Evolutionary conservation across 2,113 vertebrate genomes (phyloP).

Genomic region (Saiga tatarica): DNA sequence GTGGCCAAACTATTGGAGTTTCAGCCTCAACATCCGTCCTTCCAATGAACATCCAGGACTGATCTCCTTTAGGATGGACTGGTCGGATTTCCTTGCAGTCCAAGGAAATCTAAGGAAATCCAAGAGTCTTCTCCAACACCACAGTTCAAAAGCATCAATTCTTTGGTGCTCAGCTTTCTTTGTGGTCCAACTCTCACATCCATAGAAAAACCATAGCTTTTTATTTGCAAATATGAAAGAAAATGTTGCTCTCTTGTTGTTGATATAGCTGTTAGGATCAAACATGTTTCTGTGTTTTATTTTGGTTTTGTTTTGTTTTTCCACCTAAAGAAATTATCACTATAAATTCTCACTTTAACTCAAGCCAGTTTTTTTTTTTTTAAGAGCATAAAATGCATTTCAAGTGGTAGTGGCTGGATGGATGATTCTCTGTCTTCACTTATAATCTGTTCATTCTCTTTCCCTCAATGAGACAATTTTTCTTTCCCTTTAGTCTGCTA

Average conservation of each 20-base stretch:
- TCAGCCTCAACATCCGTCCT: neutral
- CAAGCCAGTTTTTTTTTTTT: neutral
- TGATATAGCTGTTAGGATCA: neutral
- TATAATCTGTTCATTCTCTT: neutral
- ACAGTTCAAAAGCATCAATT: neutral
- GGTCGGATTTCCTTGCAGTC: neutral
- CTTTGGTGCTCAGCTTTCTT: neutral
- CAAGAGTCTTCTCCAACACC: neutral
- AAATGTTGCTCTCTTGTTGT: neutral
- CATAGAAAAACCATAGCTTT: neutral
- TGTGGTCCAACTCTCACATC: neutral
- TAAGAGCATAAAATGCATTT: slow-evolving; percentile 39
- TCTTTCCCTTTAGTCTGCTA: neutral
- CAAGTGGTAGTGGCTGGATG: neutral
- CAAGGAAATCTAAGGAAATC: neutral
- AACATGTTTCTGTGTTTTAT: slow-evolving; percentile 20
- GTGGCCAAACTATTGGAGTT: neutral
- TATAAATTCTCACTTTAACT: slow-evolving; percentile 43
- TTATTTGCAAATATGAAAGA: neutral
- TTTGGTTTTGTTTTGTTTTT: neutral
- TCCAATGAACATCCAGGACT: neutral
- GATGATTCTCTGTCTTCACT: slow-evolving; percentile 12
- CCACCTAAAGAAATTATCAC: neutral
- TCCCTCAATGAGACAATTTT: neutral
- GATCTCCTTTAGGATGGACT: neutral